Evolutionary conservation across 2,797 vertebrate genomes (phyloP), one percentile per base, ranked within the genome.

Genomic region (Somateria mollissima): DNA sequence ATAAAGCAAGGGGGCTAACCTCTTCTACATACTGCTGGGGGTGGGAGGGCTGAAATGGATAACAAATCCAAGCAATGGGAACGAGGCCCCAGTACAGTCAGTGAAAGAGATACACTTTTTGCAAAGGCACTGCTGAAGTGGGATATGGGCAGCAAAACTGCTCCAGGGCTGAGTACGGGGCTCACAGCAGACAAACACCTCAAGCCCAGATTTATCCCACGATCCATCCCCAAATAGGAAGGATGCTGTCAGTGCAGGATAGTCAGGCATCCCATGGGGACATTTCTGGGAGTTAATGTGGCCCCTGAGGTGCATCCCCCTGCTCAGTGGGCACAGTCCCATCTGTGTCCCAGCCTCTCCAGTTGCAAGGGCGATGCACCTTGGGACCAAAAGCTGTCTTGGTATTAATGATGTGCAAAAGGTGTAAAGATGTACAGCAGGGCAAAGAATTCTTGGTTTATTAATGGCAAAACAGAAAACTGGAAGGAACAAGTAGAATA

Each of bases 361-460:
- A 11, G 6, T 58, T 51, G 43, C 45, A 60, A 60, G 80, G 72
- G 37, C 0, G 0, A 30, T 24, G 65, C 25, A n/a, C 73, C 89
- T 43, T 20, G 83, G 71, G 67, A 87, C 74, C 13, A 11, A 49
- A 86, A 87, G 88, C 47, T 89, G 86, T 82, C 90, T 67, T 30
- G 74, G 17, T 80, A 89, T 89, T 92, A 95, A 94, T 73, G 73
- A 90, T 25, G 77, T 95, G 85, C 90, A 93, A 74, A 84, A 80
- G 81, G 65, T 83, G 84, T 2, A 8, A 75, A 92, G 78, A 75
- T 85, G 65, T 65, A 74, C 66, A 92, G 84, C 74, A 34, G 57
- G 81, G 80, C 49, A 79, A 73, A 86, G 80, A 64, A 92, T 77
- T 75, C 74, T 84, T 88, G 86, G 87, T 94, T 94, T 94, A 87